phyloP scores from a whole-genome alignment of 2,797 vertebrate species.

The Falco columbarius region DNA sequence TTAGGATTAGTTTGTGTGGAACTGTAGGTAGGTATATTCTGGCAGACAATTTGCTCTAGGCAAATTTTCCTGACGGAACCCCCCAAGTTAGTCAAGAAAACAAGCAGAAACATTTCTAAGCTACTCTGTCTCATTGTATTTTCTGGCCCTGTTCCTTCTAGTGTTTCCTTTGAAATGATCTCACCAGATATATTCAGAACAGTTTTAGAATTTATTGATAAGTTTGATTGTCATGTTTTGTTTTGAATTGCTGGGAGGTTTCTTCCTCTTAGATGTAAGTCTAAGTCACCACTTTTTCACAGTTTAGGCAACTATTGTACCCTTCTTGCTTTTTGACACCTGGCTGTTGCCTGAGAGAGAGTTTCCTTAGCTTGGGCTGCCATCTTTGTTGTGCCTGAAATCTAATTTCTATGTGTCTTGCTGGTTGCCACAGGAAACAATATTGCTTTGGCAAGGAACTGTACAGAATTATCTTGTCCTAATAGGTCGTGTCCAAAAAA shows the following conservation, averaged over 20 bases:
- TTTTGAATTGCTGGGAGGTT: not conserved
- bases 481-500: not conserved
- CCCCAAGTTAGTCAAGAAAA: not conserved
- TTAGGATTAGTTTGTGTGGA: not conserved
- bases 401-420: not conserved
- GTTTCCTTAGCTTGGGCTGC: not conserved
- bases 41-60: not conserved
- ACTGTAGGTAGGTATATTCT: not conserved
- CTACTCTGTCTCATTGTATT: not conserved
- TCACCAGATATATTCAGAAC: not conserved
- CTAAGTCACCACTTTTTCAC: not conserved
- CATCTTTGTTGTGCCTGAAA: not conserved
- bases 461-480: not conserved
- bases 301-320: not conserved
- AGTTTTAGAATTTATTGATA: not conserved
- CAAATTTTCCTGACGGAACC: not conserved
- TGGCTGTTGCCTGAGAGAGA: not conserved
- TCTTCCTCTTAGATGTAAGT: not conserved
- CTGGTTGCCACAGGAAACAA: not conserved
- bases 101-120: not conserved
- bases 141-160: not conserved
- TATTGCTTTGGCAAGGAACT: not conserved
- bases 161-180: not conserved
- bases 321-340: not conserved
- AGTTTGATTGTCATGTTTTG: not conserved